phyloP scores from a whole-genome alignment of 1,140 invertebrate species.

The Drosophila pseudoananassae region DNA sequence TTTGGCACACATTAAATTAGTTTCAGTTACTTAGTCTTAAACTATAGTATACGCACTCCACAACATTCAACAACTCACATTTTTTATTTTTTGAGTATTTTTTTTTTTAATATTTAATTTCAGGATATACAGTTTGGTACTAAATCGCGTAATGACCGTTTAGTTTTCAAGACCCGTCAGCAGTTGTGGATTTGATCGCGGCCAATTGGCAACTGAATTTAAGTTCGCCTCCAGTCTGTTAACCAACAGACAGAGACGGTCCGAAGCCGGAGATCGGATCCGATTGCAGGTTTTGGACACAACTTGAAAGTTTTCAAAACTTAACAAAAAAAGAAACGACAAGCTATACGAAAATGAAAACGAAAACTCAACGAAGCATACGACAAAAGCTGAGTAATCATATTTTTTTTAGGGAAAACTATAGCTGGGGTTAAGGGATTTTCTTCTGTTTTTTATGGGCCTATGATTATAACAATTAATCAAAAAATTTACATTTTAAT shows the following conservation, averaged over 20 bases:
- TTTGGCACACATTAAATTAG: neutral
- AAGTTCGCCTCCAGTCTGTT: conserved; percentile 24
- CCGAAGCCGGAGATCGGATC: conserved; percentile 33
- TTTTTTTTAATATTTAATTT: neutral
- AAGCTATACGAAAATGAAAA: conserved; percentile 35
- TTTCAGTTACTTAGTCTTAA: neutral
- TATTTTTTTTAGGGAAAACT: neutral
- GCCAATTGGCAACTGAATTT: conserved; percentile 67
- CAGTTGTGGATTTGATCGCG: conserved; percentile 68
- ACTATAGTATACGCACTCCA: neutral
- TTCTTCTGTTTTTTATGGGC: conserved; percentile 6
- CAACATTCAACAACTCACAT: conserved; percentile 35
- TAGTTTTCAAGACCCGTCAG: conserved; percentile 24
- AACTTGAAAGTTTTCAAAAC: conserved; percentile 68
- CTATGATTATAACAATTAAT: conserved; percentile 14
- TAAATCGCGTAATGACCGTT: neutral
- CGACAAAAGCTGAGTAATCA: conserved; percentile 32
- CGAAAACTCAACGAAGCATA: conserved; percentile 57
- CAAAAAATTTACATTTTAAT: neutral
- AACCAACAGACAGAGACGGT: conserved; percentile 30
- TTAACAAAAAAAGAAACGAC: conserved; percentile 23
- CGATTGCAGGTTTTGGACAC: conserved; percentile 40
- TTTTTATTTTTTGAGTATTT: conserved; percentile 5
- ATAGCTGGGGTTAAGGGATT: conserved; percentile 27
- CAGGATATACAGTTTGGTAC: neutral